Percentiles rank a stretch among this genome's conserved stretches.
Conservation (phyloP, 2,888 invertebrate genomes). For the Phyto melanocephala region DNA sequence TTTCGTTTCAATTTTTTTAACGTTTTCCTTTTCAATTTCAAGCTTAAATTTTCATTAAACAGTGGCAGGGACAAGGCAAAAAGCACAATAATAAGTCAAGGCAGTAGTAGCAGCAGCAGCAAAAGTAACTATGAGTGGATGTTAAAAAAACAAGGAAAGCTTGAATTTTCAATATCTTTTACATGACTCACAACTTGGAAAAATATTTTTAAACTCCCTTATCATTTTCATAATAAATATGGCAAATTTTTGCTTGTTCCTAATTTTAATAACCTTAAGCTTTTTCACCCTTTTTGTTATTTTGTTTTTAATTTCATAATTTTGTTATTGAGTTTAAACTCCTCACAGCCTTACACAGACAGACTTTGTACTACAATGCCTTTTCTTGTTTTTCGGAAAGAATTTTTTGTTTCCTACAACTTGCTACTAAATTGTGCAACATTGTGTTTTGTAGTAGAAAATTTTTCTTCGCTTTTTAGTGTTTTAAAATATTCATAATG, state of each 20-base stretch:
- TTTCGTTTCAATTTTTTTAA: background rate
- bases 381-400: no score
- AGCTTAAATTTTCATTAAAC: conserved; percentile 34
- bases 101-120: background rate
- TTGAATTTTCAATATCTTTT: conserved; percentile 39
- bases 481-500: conserved; percentile 32
- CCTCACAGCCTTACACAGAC: background rate
- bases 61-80: conserved; percentile 25
- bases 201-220: background rate
- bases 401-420: background rate
- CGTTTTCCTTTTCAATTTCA: conserved; percentile 41
- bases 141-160: background rate
- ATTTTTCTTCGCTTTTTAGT: background rate
- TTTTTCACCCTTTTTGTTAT: background rate
- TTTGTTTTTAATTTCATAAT: background rate
- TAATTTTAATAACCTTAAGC: background rate
- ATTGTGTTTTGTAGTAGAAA: background rate
- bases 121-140: background rate
- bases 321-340: background rate
- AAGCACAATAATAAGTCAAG: conserved; percentile 29
- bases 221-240: conserved; percentile 1
- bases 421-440: conserved; percentile 14
- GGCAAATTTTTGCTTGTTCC: background rate
- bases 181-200: background rate
- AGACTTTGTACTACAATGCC: background rate